These are phyloP conservation scores for Drosophila longiperda DNA, from an alignment of 2,888 invertebrate genomes.

Conservation along the genomic window DNA sequence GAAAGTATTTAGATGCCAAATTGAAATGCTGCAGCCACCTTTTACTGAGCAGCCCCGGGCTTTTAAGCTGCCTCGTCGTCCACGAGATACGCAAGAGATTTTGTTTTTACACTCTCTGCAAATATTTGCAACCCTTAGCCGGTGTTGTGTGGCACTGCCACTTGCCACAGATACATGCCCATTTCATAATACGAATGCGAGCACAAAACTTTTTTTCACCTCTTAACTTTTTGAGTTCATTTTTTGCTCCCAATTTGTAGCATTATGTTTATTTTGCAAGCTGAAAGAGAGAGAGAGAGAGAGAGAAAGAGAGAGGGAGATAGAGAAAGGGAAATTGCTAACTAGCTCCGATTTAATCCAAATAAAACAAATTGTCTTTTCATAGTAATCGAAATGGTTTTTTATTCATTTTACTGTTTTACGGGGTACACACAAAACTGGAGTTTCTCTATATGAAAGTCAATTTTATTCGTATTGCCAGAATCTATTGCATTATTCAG, in stretches of 20 bases:
- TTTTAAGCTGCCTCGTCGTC: constrained; percentile 13
- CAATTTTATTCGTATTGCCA: constrained; percentile 19
- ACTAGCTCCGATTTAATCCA: constrained; percentile 35
- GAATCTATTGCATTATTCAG: neutral
- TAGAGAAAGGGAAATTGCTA: neutral
- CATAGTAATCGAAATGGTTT: constrained; percentile 62
- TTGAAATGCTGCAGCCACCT: constrained; percentile 29
- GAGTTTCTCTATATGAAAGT: constrained; percentile 20
- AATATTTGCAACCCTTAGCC: constrained; percentile 37
- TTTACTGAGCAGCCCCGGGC: constrained; percentile 30
- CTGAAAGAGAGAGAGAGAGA: neutral
- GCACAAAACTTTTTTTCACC: constrained; percentile 16
- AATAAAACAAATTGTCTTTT: constrained; percentile 28
- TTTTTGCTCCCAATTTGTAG: constrained; percentile 25
- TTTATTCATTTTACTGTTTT: constrained; percentile 64
- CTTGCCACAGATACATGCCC: constrained; percentile 54
- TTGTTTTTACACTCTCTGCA: constrained; percentile 3
- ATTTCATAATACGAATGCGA: constrained; percentile 31
- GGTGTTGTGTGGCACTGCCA: neutral
- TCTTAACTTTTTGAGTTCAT: constrained; percentile 6
- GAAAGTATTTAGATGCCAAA: constrained; percentile 31
- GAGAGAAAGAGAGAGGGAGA: neutral
- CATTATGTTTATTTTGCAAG: constrained; percentile 22
- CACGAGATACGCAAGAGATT: constrained; percentile 1
- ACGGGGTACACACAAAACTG: neutral